Evolutionary conservation across 2,113 vertebrate genomes (phyloP), one percentile per base, ranked within the genome.

Genomic region (Triplophysa dalaica): DNA sequence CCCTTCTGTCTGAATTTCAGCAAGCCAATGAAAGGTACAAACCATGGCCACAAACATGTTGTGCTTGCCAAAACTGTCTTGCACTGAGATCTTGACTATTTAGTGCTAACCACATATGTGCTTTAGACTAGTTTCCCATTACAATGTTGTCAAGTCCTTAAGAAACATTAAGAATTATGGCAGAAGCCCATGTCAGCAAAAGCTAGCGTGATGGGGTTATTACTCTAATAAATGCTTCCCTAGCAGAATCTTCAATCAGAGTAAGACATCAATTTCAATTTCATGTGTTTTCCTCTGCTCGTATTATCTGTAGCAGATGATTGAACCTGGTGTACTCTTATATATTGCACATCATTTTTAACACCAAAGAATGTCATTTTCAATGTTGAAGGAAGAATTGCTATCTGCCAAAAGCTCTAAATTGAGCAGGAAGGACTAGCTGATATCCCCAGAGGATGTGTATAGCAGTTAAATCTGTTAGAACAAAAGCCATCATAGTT

Each of bases 1-100:
- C 97, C 33, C 90, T 99, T 85, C 93, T 99, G 19, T 96, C 96
- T 0, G 96, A 98, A 89, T 99, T 98, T 86, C 97, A 99, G 92
- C 97, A 97, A 0, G 96, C 95, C 65, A 97, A 84, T 60, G 97
- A 99, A 80, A 94, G 97, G 97, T 52, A 11, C 41, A 41, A 14
- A 29, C 3, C 43, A 41, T 58, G 66, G 33, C 48, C 63, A 50
- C 78, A 72, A 21, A 33, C 54, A 65, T 33, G 54, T 63, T 75
- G 58, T 19, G 21, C 16, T 16, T 43, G 8, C 4, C 56, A 75
- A 4, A 62, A 3, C 7, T 52, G 50, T 22, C 64, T 70, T 45
- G 14, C 58, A 80, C 60, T 45, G 21, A 69, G 43, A 69, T 70
- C 19, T 58, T 58, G 19, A 14, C 21, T 43, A n/a, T 63, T n/a